These are phyloP conservation scores for Oscheius sp. DNA, from an alignment of 2,888 invertebrate genomes.

Conservation along the genomic window DNA sequence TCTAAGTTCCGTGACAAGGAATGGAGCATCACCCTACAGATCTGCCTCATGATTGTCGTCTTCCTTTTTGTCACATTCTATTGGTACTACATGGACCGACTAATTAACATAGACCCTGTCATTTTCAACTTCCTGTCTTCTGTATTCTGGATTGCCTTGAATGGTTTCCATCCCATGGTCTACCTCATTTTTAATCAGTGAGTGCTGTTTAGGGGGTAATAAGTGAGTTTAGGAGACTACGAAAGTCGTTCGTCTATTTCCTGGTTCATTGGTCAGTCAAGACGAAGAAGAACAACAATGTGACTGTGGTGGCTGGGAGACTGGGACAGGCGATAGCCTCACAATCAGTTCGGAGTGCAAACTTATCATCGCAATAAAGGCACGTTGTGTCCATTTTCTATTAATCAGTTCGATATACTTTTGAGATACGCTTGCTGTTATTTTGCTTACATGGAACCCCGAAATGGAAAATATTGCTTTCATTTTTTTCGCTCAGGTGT, in stretches of 20 bases:
- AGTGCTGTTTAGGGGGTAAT: background rate
- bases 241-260: background rate
- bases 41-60: background rate
- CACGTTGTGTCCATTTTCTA: too few relatives aligned
- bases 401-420: too few relatives aligned
- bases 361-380: too few relatives aligned
- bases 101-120: background rate
- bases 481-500: too few relatives aligned
- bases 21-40: background rate
- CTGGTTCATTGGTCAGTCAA: background rate
- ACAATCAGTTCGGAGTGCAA: too few relatives aligned
- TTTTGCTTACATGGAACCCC: too few relatives aligned
- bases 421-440: too few relatives aligned
- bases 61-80: conserved; percentile 13
- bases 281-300: too few relatives aligned
- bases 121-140: conserved; percentile 6
- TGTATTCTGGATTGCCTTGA: conserved; percentile 23
- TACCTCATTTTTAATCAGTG: conserved; percentile 24
- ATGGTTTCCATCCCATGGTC: conserved; percentile 18
- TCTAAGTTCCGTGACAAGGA: background rate
- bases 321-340: too few relatives aligned
- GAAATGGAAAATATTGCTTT: too few relatives aligned
- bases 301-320: too few relatives aligned
- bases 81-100: background rate
- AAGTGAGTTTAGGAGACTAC: background rate